phyloP scores from a whole-genome alignment of 2,797 vertebrate species.

The Lagocephalus sceleratus region DNA sequence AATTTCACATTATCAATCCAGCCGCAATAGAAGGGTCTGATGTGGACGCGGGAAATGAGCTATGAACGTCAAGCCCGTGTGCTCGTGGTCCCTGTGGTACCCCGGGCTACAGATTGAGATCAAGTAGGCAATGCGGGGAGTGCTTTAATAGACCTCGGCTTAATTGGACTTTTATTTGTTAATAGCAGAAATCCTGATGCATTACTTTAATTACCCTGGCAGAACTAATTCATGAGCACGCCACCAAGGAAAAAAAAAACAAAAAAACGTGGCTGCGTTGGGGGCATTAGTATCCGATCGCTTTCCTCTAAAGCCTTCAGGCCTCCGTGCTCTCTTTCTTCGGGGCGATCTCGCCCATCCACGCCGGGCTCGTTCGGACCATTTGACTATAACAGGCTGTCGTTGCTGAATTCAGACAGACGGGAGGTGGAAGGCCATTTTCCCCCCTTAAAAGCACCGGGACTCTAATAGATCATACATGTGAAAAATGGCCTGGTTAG shows the following conservation, averaged over 20 bases:
- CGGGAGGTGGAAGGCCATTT: slow-evolving; percentile 25
- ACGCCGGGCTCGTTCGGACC: no score
- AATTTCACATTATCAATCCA: slow-evolving; percentile 66
- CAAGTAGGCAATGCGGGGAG: slow-evolving; percentile 54
- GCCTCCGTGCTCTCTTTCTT: no score
- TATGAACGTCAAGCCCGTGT: slow-evolving; percentile 57
- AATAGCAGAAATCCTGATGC: slow-evolving; percentile 66
- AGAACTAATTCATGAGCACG: slow-evolving; percentile 57
- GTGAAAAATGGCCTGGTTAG: slow-evolving; percentile 16
- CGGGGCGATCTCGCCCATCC: no score
- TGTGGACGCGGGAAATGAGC: slow-evolving; percentile 68
- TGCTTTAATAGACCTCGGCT: slow-evolving; percentile 61
- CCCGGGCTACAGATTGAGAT: slow-evolving; percentile 63
- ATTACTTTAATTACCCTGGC: slow-evolving; percentile 68
- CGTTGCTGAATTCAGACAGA: slow-evolving; percentile 18
- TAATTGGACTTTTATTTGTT: slow-evolving; percentile 72
- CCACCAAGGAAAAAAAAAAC: slow-evolving; percentile 25
- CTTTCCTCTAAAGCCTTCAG: no score
- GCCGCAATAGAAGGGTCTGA: slow-evolving; percentile 64
- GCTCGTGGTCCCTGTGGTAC: slow-evolving; percentile 58
- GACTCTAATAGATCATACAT: slow-evolving; percentile 48
- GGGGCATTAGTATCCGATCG: no score
- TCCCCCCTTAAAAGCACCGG: slow-evolving; percentile 16
- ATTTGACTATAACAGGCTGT: slow-evolving; percentile 1
- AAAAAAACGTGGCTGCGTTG: no score